Evolutionary conservation across 2,113 vertebrate species (phyloP).

Genomic region (Alectura lathami): DNA sequence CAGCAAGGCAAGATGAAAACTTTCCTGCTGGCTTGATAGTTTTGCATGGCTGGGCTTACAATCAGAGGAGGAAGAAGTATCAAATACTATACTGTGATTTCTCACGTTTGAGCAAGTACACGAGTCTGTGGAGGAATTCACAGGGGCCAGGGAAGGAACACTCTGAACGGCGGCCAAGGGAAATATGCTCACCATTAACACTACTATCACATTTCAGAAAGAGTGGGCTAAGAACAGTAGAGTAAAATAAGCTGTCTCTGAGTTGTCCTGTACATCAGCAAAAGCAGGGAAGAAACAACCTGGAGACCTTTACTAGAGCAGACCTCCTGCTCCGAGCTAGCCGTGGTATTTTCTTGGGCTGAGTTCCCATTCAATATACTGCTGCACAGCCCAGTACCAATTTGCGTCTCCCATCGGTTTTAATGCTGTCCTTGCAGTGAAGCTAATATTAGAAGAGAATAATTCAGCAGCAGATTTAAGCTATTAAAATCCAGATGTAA

Average conservation of each 20-base stretch:
- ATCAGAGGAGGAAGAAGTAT: neutral
- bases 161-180: neutral
- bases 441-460: neutral
- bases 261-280: neutral
- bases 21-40: neutral
- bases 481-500: neutral
- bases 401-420: neutral
- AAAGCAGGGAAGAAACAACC: neutral
- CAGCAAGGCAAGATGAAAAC: neutral
- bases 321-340: neutral
- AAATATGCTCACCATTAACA: neutral
- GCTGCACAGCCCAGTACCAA: neutral
- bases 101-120: neutral
- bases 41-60: neutral
- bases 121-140: neutral
- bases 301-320: neutral
- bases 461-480: constrained; percentile 2
- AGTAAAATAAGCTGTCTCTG: neutral
- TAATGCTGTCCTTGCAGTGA: neutral
- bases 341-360: neutral
- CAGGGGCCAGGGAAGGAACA: rapidly evolving
- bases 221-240: neutral
- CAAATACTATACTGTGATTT: neutral
- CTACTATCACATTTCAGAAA: neutral
- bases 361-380: neutral